Base-by-base conservation (phyloP, 2,797 vertebrate species). In the Macroramphosus scolopax region DNA sequence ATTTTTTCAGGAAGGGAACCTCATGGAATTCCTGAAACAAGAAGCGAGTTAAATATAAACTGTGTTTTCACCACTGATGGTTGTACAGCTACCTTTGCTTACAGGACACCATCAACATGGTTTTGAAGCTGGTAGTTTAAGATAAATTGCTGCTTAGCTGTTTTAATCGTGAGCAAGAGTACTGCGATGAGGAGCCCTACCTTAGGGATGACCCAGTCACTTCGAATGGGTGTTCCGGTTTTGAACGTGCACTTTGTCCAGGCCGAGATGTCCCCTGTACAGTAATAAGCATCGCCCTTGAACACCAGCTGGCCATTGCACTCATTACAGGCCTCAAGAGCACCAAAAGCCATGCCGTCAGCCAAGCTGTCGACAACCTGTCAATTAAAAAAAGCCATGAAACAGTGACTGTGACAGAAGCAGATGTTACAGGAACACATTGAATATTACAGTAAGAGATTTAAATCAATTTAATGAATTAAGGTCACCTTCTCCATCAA, bases 221-320 rank as follows among this genome's bases (percentile, higher is more conserved):
- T 93, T 35, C 93, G 92, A 45, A 56, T 51, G 10, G 97, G 96
- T 1, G 57, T 91, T 72, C 90, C 80, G 0, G 91, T 97, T 87
- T 91, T 98, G 77, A 91, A 91, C 62, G 94, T 92, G 11, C 97
- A 99, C 72, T 98, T 99, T 6, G 97, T 99, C 97, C 97, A 99
- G 51, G 93, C 94, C 2, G 95, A 97, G 72, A 99, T 92, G 49
- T 98, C 87, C 5, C 97, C 96, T 0, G 89, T 92, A 17, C 96
- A 99, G 78, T 95, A 94, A 26, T 98, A 99, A 0, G 93, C 91
- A 0, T 98, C 94, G 0, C 92, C 90, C 80, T 93, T 98, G 76
- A 97, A 98, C 56, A 96, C 92, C 78, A 98, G 86, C 83, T 98
- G 97, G 10, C 96, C 96, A 0, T 73, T 75, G 75, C 96, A 99